Conservation (phyloP, 2,888 invertebrate species). For the Odontocerum albicorne region DNA sequence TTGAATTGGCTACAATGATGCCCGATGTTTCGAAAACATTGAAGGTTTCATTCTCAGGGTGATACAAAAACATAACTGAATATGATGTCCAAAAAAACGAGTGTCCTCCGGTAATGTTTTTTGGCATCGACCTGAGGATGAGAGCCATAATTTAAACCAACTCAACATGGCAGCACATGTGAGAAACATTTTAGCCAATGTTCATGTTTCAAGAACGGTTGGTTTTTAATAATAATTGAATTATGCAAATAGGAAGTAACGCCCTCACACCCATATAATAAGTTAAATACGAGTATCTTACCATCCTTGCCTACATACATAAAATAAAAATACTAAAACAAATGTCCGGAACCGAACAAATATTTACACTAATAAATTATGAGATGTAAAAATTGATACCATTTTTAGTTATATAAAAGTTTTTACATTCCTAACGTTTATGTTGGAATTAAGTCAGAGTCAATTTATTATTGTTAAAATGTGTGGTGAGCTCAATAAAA, state of each 20-base stretch:
- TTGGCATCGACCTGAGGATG: no score
- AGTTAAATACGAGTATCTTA: constrained; percentile 6
- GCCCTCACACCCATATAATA: constrained; percentile 7
- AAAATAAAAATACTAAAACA: constrained; percentile 23
- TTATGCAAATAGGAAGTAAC: constrained; percentile 21
- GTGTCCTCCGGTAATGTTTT: no score
- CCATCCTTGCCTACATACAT: not conserved
- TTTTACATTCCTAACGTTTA: not conserved
- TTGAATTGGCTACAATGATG: no score
- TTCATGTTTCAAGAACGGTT: no score
- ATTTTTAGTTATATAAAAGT: constrained; percentile 8
- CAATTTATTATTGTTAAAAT: constrained; percentile 30
- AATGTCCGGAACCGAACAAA: constrained; percentile 35
- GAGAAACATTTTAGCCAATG: no score
- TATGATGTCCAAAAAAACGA: no score
- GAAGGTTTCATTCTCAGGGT: no score
- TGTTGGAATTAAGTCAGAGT: constrained; percentile 5
- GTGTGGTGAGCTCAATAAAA: constrained; percentile 25
- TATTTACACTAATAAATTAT: constrained; percentile 35
- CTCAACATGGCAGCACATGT: no score
- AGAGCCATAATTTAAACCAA: no score
- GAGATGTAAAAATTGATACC: constrained; percentile 35
- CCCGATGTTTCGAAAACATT: no score
- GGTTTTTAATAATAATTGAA: constrained; percentile 24
- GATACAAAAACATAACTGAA: no score